Evolutionary conservation across 2,797 vertebrate genomes (phyloP).

Genomic region (Hafferia zeledoni): DNA sequence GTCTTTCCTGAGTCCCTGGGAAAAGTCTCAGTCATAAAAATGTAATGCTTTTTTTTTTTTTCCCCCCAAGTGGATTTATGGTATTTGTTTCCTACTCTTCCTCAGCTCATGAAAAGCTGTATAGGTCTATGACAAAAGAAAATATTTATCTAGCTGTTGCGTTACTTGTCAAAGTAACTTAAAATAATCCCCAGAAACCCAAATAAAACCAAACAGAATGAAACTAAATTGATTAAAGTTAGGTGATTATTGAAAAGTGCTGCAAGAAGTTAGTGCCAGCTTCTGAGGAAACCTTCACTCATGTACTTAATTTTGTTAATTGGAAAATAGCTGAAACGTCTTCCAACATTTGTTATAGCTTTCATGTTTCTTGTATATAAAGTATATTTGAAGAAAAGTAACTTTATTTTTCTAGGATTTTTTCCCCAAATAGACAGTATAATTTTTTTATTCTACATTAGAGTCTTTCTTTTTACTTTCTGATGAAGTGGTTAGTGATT

Average conservation of each 20-base stretch:
- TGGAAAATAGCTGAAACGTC: neutral
- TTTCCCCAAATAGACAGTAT: neutral
- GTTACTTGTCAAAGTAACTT: neutral
- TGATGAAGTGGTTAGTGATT: neutral
- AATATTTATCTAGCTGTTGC: neutral
- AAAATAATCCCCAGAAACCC: neutral
- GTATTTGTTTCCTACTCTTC: neutral
- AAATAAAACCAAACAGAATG: neutral
- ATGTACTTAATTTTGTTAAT: neutral
- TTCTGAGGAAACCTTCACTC: neutral
- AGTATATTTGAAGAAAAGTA: neutral
- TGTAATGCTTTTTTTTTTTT: neutral
- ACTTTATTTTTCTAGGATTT: neutral
- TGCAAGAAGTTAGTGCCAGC: neutral
- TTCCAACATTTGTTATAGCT: neutral
- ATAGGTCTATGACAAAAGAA: neutral
- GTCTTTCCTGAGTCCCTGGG: neutral
- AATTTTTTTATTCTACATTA: neutral
- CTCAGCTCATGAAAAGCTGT: neutral
- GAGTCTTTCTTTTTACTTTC: neutral
- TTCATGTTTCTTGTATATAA: neutral
- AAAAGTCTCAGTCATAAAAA: neutral
- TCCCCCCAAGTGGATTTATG: neutral
- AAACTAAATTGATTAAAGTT: neutral
- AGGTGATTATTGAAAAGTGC: neutral